phyloP scores from a whole-genome alignment of 2,113 vertebrate species.

The Cyphomyrus plagiostoma region DNA sequence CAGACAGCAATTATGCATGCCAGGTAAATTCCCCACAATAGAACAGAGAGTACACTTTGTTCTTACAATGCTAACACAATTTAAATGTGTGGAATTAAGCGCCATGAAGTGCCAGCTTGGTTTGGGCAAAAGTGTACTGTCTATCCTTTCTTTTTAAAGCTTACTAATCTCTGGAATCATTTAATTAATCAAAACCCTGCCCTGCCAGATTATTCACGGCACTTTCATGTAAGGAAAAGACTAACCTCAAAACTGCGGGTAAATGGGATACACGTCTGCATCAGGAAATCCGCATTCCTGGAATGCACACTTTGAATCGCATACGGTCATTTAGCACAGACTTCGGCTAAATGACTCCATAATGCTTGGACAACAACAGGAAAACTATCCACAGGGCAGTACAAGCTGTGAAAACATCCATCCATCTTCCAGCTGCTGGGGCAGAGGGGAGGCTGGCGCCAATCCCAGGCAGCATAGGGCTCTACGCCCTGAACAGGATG shows the following conservation, averaged over 20 bases:
- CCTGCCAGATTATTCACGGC: not conserved
- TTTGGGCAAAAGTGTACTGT: not conserved
- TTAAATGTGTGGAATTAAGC: not conserved
- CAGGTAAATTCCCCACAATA: not conserved
- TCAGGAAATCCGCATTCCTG: conserved; percentile 16
- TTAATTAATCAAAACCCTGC: not conserved
- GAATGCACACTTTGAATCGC: conserved; percentile 12
- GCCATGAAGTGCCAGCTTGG: not conserved
- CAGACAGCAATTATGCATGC: not conserved
- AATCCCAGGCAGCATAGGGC: not conserved
- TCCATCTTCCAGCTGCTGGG: not conserved
- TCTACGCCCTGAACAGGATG: not conserved
- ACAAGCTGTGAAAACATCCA: conserved; percentile 44
- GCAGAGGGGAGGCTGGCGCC: not conserved
- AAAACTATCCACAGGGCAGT: conserved; percentile 28
- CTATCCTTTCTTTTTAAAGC: not conserved
- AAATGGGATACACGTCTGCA: not conserved
- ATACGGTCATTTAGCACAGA: not conserved
- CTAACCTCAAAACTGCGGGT: not conserved
- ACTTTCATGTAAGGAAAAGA: not conserved
- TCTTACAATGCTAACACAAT: not conserved
- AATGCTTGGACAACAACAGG: conserved; percentile 29
- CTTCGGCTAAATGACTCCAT: not conserved
- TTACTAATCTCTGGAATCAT: not conserved
- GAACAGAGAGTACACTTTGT: not conserved